These are phyloP conservation scores for Alosa sapidissima DNA, from an alignment of 2,797 vertebrate species.

Conservation along the genomic window DNA sequence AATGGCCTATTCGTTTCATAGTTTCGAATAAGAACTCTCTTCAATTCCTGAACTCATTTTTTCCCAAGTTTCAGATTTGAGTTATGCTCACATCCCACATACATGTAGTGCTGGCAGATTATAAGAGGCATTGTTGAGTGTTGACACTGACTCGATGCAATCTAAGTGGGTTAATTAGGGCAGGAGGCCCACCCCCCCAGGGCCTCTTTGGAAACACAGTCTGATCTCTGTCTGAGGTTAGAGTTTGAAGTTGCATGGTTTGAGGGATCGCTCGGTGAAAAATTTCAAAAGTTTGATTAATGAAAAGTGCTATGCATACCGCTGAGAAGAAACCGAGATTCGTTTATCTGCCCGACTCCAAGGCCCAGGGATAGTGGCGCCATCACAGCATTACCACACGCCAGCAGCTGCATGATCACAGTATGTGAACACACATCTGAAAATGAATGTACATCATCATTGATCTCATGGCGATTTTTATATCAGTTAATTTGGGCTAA, in stretches of 20 bases:
- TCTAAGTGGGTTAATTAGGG: constrained; percentile 73
- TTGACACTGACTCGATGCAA: constrained; percentile 55
- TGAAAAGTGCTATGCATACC: background rate
- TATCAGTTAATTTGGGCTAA: background rate
- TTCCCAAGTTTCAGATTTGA: constrained; percentile 49
- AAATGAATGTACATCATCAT: background rate
- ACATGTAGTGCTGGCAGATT: constrained; percentile 63
- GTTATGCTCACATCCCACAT: constrained; percentile 57
- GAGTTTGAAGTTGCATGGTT: constrained; percentile 51
- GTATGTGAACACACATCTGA: background rate
- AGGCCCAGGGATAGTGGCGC: constrained; percentile 4
- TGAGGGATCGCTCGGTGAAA: constrained; percentile 52
- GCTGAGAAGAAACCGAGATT: constrained; percentile 29
- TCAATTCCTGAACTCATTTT: background rate
- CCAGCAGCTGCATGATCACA: background rate
- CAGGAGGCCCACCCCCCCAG: constrained; percentile 46
- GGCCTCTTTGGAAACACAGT: constrained; percentile 58
- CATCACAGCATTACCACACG: background rate
- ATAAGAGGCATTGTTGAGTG: constrained; percentile 69
- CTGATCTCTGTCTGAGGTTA: constrained; percentile 61
- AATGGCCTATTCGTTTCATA: background rate
- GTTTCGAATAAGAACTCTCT: background rate
- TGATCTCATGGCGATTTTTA: background rate
- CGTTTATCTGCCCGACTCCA: constrained; percentile 37
- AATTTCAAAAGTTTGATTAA: constrained; percentile 49